Base-by-base conservation (phyloP, 1,140 invertebrate genomes). In the Drepana arcuata region DNA sequence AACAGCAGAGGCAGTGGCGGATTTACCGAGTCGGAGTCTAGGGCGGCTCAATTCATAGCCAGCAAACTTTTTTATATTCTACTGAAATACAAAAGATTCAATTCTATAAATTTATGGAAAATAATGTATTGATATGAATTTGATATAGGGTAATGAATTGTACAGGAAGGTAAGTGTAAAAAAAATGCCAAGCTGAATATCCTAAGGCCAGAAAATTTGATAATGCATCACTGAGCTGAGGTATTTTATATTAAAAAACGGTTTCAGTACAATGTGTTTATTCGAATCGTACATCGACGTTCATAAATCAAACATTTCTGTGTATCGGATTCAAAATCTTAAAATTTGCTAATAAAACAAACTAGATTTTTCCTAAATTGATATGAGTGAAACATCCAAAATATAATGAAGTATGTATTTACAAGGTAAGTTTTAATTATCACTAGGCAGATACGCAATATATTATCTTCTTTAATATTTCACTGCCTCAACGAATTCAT, bases 331-430 rank as follows among this genome's bases (percentile, higher is more conserved):
- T 61, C 46, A 55, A 70, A 73, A 64, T 52, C 66, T 71, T 73
- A 73, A 48, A 73, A 63, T 66, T 79, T 66, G 48, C 70, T 74
- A 74, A 63, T 67, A 72, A 72, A 66, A 64, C 66, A 65, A 52
- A 61, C 18, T n/a, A n/a, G n/a, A 26, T 4, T 72, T 66, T 52
- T 66, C n/a, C 68, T 70, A 73, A 55, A 61, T 72, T 79, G 74
- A 79, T 75, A 79, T 79, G 74, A 79, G 68, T 68, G 57, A 67
- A 68, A 79, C 64, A 62, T 79, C 70, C 41, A 65, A 75, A 79
- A 74, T 65, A 75, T 75, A 67, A 78, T 58, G 65, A 65, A 64
- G 35, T 73, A 75, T 69, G 33, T 72, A 78, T 78, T 69, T 78
- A 78, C 73, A 78, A 50, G 48, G 31, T 59, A 59, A 50, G 46